These are phyloP conservation scores for Leucophenga varia DNA, from an alignment of 1,140 invertebrate species.

Conservation along the genomic window DNA sequence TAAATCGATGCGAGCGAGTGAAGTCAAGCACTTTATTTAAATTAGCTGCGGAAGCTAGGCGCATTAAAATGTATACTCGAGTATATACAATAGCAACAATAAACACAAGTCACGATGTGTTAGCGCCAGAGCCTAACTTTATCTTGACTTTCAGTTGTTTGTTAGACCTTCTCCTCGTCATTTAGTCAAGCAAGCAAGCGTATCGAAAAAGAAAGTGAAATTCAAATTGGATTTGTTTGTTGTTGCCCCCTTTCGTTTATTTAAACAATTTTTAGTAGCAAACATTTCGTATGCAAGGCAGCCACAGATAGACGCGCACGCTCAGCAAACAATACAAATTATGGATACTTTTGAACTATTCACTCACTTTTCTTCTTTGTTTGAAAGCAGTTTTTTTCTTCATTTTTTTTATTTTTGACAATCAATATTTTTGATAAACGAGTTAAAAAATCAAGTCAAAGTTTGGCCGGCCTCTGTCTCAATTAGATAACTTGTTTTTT, in stretches of 20 bases:
- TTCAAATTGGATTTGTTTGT: constrained; percentile 47
- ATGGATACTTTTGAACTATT: too few relatives aligned
- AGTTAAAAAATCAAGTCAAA: too few relatives aligned
- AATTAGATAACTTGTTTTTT: constrained; percentile 53
- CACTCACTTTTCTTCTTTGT: too few relatives aligned
- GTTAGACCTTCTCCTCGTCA: constrained; percentile 1
- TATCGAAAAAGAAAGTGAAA: constrained; percentile 56
- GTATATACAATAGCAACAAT: constrained; percentile 45
- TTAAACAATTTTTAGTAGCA: constrained; percentile 13
- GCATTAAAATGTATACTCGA: too few relatives aligned
- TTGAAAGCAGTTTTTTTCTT: too few relatives aligned
- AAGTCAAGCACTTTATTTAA: too few relatives aligned
- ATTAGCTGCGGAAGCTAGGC: too few relatives aligned
- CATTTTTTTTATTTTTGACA: too few relatives aligned
- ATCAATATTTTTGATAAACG: too few relatives aligned
- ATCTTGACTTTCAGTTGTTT: not conserved
- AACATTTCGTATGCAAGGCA: constrained; percentile 49
- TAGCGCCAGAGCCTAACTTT: too few relatives aligned
- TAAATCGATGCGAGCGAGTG: too few relatives aligned
- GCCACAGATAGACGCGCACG: constrained; percentile 17
- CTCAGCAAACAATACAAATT: constrained; percentile 45
- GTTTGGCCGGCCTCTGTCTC: constrained; percentile 34
- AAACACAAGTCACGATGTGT: not conserved
- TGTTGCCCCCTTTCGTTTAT: not conserved
- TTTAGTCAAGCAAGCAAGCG: constrained; percentile 33